Conservation (phyloP, 2,113 vertebrate species). For the Gracilinanus agilis region DNA sequence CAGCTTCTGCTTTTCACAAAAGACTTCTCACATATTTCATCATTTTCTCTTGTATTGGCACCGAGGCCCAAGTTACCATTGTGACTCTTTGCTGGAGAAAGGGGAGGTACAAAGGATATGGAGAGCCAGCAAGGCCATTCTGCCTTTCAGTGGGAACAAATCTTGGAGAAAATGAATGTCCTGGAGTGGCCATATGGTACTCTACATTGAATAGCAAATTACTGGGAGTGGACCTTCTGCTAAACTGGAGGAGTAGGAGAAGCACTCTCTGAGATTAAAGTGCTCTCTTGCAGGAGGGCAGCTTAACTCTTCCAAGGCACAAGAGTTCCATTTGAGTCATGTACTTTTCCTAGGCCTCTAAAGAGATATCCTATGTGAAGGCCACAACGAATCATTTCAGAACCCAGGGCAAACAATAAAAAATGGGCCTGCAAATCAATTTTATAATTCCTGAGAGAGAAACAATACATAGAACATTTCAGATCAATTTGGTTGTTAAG, state of each 20-base stretch:
- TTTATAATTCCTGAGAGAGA: neutral
- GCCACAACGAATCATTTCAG: neutral
- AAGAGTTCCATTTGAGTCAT: neutral
- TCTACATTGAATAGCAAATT: neutral
- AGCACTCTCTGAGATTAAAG: neutral
- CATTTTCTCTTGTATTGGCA: neutral
- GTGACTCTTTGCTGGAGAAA: neutral
- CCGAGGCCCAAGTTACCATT: neutral
- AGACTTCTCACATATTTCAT: neutral
- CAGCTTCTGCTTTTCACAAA: neutral
- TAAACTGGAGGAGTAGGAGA: slow-evolving; percentile 31
- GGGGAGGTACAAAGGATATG: neutral
- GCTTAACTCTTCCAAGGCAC: neutral
- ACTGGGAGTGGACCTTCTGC: neutral
- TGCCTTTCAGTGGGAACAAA: slow-evolving; percentile 17
- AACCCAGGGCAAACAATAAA: neutral
- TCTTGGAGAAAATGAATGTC: slow-evolving; percentile 5
- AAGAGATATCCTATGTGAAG: neutral
- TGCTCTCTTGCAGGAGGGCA: neutral
- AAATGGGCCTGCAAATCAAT: neutral
- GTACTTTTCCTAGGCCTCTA: neutral
- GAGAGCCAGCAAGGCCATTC: neutral
- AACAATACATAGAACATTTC: neutral
- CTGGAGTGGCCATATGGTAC: neutral
- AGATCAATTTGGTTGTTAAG: neutral